phyloP scores from a whole-genome alignment of 2,888 invertebrate species.

The Meiosimyza platycephala region DNA sequence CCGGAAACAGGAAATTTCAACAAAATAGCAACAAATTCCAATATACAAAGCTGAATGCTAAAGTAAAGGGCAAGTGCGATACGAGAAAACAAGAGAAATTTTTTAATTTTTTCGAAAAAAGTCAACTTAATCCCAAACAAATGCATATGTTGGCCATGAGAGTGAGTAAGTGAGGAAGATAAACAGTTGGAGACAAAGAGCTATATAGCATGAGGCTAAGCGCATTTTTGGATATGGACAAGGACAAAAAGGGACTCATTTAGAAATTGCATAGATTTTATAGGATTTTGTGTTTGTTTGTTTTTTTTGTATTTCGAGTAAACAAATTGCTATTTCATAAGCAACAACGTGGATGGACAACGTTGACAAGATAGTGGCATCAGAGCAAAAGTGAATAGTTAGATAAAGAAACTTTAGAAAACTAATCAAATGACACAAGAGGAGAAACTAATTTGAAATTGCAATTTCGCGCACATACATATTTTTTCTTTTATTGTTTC shows the following conservation, averaged over 20 bases:
- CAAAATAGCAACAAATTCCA: conserved; percentile 31
- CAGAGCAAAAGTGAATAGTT: too few relatives aligned
- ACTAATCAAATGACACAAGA: too few relatives aligned
- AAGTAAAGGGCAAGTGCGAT: background rate
- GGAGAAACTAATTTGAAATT: too few relatives aligned
- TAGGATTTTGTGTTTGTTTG: background rate
- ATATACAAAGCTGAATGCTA: background rate
- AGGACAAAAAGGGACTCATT: conserved; percentile 10
- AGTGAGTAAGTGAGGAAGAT: background rate
- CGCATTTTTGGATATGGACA: conserved; percentile 7
- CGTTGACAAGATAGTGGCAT: too few relatives aligned
- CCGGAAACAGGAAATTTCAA: conserved; percentile 28
- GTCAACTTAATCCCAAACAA: background rate
- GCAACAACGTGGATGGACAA: background rate
- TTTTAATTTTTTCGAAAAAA: too few relatives aligned
- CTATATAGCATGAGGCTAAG: background rate
- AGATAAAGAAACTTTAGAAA: too few relatives aligned
- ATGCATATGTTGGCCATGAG: background rate
- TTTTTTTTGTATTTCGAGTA: too few relatives aligned
- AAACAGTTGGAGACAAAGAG: background rate
- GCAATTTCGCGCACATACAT: too few relatives aligned
- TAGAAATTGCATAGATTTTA: conserved; percentile 20
- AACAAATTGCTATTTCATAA: background rate
- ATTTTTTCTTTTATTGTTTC: too few relatives aligned
- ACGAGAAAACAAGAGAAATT: background rate